Evolutionary conservation across 2,113 vertebrate genomes (phyloP).

Genomic region (Nematolebias whitei): DNA sequence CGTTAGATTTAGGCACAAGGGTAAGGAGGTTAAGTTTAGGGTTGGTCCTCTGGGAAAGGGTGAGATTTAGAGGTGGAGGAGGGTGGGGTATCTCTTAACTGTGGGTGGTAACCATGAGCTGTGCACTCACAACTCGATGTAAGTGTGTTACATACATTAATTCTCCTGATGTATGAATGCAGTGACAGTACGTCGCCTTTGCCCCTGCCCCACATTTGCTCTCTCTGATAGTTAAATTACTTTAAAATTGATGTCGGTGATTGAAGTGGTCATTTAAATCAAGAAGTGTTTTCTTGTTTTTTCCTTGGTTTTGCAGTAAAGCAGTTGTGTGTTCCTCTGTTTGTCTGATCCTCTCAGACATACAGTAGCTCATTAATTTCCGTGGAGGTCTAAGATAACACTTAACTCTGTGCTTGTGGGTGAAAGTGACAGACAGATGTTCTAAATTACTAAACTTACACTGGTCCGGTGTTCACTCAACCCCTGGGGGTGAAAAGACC

Average conservation of each 20-base stretch:
- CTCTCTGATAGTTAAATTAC: constrained; percentile 51
- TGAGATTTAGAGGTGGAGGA: constrained; percentile 33
- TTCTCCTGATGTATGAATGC: constrained; percentile 59
- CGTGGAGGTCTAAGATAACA: constrained; percentile 42
- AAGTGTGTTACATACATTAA: constrained; percentile 76
- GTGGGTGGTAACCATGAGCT: constrained; percentile 50
- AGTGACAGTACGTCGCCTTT: constrained; percentile 29
- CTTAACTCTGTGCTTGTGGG: constrained; percentile 49
- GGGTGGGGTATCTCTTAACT: constrained; percentile 50
- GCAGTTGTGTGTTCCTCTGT: background rate
- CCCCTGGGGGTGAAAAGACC: constrained; percentile 26
- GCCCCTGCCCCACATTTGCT: constrained; percentile 59
- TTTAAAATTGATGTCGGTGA: constrained; percentile 48
- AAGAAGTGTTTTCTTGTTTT: constrained; percentile 22
- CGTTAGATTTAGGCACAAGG: too few relatives aligned
- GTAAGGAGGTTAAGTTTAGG: too few relatives aligned
- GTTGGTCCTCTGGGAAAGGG: too few relatives aligned
- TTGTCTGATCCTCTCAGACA: constrained; percentile 14
- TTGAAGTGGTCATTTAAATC: constrained; percentile 35
- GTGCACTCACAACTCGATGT: constrained; percentile 71
- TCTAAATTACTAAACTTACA: constrained; percentile 62
- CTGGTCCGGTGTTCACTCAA: constrained; percentile 23
- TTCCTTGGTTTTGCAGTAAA: background rate
- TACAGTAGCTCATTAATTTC: constrained; percentile 53
- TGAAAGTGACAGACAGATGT: constrained; percentile 67